These are phyloP conservation scores for Aelia acuminata DNA, from an alignment of 2,888 invertebrate species.

Conservation along the genomic window DNA sequence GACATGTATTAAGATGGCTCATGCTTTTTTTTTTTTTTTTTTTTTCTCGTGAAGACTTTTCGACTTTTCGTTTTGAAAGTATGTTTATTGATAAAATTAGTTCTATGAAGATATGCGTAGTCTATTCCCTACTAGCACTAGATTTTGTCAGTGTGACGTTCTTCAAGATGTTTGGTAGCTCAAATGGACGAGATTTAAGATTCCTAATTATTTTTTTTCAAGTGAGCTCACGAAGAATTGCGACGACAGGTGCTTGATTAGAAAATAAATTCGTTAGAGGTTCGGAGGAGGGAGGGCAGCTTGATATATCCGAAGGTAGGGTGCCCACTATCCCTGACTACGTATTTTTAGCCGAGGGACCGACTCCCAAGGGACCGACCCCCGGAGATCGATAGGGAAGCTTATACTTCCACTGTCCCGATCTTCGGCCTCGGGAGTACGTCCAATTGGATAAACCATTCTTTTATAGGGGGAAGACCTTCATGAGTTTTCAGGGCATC, in stretches of 20 bases:
- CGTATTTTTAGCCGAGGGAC: conserved; percentile 37
- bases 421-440: conserved; percentile 45
- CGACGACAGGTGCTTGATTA: not conserved
- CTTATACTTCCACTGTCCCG: conserved; percentile 55
- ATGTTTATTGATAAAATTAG: too few species aligned
- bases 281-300: not conserved
- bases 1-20: too few species aligned
- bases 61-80: too few species aligned
- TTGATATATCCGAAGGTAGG: conserved; percentile 33
- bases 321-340: conserved; percentile 25
- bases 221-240: not conserved
- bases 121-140: too few species aligned
- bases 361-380: conserved; percentile 34
- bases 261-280: conserved; percentile 3
- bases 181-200: not conserved
- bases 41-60: too few species aligned
- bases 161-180: too few species aligned
- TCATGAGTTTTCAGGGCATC: not conserved
- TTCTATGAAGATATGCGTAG: too few species aligned
- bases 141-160: too few species aligned
- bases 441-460: conserved; percentile 30
- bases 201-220: not conserved
- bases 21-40: too few species aligned
- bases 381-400: conserved; percentile 51
- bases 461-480: not conserved